A percentile compares a stretch with the other conserved stretches of the same genome.
These are phyloP conservation scores for Acanthurus tractus DNA, from an alignment of 2,797 vertebrate genomes.

Conservation along the genomic window DNA sequence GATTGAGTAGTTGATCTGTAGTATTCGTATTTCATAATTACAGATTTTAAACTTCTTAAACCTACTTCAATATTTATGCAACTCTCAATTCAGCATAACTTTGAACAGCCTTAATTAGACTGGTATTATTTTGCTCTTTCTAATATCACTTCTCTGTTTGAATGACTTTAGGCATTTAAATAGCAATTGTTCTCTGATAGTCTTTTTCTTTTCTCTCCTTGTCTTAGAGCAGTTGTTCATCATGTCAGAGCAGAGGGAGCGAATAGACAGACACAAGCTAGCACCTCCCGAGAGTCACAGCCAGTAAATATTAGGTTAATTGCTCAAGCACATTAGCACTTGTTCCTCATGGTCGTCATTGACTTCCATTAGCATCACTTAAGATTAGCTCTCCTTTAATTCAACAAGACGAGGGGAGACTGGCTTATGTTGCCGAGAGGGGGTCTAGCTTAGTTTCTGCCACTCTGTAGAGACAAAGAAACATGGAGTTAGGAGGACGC, in stretches of 20 bases:
- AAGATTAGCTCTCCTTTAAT: slow-evolving; percentile 72
- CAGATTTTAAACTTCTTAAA: too few species aligned
- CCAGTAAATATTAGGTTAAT: slow-evolving; percentile 85
- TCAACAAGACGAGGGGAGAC: slow-evolving; percentile 43
- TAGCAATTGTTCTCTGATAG: slow-evolving; percentile 47
- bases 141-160: slow-evolving; percentile 11
- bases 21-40: too few species aligned
- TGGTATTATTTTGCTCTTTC: background rate
- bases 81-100: background rate
- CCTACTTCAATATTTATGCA: too few species aligned
- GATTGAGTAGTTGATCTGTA: too few species aligned
- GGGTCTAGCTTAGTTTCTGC: slow-evolving; percentile 42
- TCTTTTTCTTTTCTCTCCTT: slow-evolving; percentile 14
- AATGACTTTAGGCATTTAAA: slow-evolving; percentile 34
- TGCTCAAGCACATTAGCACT: slow-evolving; percentile 77
- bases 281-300: slow-evolving; percentile 68
- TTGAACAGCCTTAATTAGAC: background rate
- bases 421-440: slow-evolving; percentile 42
- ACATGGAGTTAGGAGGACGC: slow-evolving; percentile 14
- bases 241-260: slow-evolving; percentile 43
- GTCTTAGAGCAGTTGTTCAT: slow-evolving; percentile 41
- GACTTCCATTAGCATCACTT: slow-evolving; percentile 81
- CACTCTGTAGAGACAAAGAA: slow-evolving; percentile 22
- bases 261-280: slow-evolving; percentile 44
- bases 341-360: slow-evolving; percentile 72